These are phyloP conservation scores for Plebejus argus DNA, from an alignment of 2,888 invertebrate genomes.

Conservation along the genomic window DNA sequence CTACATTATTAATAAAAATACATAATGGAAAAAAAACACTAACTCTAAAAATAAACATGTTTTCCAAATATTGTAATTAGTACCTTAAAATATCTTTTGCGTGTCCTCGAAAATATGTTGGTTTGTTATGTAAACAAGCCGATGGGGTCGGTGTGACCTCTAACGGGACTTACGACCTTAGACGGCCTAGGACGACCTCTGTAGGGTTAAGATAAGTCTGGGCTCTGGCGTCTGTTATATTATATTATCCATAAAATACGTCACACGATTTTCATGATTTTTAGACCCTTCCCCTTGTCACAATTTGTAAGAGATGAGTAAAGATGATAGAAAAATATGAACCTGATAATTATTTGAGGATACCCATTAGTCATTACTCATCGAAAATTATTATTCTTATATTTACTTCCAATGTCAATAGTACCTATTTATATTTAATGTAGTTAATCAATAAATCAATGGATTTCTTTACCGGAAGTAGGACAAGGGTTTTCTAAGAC, in stretches of 20 bases:
- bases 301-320: no score
- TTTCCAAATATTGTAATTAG: not conserved
- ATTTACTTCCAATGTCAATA: not conserved
- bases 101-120: no score
- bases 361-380: no score
- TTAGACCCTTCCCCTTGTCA: no score
- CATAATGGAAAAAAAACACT: not conserved
- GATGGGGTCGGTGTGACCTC: slow-evolving; percentile 6
- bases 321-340: no score
- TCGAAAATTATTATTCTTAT: not conserved
- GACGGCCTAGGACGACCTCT: slow-evolving; percentile 2
- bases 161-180: not conserved
- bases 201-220: slow-evolving; percentile 17
- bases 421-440: not conserved
- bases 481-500: slow-evolving; percentile 9
- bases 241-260: not conserved
- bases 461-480: not conserved
- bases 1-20: no score
- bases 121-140: slow-evolving; percentile 8
- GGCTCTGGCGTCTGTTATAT: not conserved
- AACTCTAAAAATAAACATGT: not conserved
- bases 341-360: no score
- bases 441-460: not conserved
- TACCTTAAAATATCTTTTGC: not conserved
- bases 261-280: no score